These are phyloP conservation scores for Diplodus sargus DNA, from an alignment of 2,797 vertebrate genomes.

Conservation along the genomic window DNA sequence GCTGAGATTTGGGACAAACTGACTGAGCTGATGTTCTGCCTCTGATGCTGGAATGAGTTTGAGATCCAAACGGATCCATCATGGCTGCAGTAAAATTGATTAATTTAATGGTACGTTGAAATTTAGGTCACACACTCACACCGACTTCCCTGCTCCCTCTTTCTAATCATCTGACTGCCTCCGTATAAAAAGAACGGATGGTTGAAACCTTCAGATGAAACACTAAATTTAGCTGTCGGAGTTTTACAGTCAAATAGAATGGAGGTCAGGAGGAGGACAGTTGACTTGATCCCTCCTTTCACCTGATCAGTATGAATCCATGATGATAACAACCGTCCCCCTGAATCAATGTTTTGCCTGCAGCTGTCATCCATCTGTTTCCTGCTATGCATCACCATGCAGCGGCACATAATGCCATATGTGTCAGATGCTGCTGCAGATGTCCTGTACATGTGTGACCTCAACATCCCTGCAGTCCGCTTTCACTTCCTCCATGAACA, in stretches of 20 bases:
- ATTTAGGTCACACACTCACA: constrained; percentile 20
- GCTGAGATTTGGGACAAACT: no score
- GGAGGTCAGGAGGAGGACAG: not conserved
- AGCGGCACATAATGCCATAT: not conserved
- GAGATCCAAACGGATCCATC: not conserved
- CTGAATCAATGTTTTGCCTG: constrained; percentile 10
- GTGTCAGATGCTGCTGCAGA: not conserved
- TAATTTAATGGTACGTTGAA: not conserved
- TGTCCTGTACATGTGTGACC: not conserved
- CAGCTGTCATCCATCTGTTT: constrained; percentile 14
- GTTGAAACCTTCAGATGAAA: not conserved
- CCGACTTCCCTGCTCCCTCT: not conserved
- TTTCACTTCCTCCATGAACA: not conserved
- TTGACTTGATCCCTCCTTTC: no score
- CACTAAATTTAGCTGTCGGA: not conserved
- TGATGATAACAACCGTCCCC: not conserved
- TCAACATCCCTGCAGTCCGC: not conserved
- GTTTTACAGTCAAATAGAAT: not conserved
- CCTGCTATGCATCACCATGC: constrained; percentile 16
- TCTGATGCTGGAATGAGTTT: not conserved
- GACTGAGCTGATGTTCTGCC: not conserved
- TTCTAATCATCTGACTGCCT: not conserved
- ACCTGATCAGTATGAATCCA: no score
- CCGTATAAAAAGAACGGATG: not conserved
- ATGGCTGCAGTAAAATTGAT: not conserved